Conservation (phyloP, 2,888 invertebrate species). For the Athalia cordata region DNA sequence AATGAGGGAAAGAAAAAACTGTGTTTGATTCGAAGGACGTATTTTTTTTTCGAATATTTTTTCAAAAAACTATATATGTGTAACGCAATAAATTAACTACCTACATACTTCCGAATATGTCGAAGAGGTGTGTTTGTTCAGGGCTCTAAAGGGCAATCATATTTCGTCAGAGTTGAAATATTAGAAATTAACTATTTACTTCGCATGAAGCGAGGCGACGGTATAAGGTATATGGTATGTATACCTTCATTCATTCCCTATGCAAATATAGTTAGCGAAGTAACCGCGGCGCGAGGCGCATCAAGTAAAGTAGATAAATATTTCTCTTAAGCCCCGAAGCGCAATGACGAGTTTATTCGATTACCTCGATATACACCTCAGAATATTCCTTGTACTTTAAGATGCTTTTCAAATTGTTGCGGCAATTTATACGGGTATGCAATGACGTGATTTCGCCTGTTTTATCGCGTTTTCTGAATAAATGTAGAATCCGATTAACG, state of each 20-base stretch:
- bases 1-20: no score
- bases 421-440: no score
- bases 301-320: neutral
- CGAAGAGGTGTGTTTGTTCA: neutral
- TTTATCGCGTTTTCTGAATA: no score
- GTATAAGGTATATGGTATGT: neutral
- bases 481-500: no score
- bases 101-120: neutral
- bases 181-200: slow-evolving; percentile 28
- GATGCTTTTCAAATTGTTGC: no score
- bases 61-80: no score
- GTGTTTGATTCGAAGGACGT: no score
- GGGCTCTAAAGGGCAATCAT: slow-evolving; percentile 7
- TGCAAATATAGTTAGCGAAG: slow-evolving; percentile 10
- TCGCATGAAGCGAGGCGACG: neutral
- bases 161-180: neutral
- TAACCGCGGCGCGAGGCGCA: neutral
- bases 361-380: slow-evolving; percentile 10
- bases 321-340: slow-evolving; percentile 11
- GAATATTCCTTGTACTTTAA: no score
- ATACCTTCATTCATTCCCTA: slow-evolving; percentile 1
- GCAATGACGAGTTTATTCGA: slow-evolving; percentile 19
- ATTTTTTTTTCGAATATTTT: no score
- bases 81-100: neutral
- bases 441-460: no score